phyloP scores from a whole-genome alignment of 2,113 vertebrate genomes.

The Colius striatus region DNA sequence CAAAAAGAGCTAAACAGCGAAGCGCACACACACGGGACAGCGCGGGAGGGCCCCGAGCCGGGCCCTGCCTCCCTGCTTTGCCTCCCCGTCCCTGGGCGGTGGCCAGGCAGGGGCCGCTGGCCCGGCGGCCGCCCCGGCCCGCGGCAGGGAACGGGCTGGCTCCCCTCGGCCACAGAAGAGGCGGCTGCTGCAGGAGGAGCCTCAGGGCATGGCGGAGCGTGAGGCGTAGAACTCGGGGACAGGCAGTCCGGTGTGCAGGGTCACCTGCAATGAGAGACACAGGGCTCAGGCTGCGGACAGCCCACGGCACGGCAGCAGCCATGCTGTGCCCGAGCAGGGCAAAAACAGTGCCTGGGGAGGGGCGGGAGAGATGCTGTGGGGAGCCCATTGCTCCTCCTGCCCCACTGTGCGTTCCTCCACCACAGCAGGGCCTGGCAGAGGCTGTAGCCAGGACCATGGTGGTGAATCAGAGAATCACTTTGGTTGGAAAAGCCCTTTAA shows the following conservation, averaged over 20 bases:
- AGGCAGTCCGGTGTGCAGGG: constrained; percentile 92
- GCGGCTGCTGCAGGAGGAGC: constrained; percentile 31
- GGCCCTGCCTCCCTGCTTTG: background rate
- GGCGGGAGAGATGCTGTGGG: background rate
- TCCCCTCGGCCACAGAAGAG: constrained; percentile 15
- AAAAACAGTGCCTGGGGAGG: background rate
- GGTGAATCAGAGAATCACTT: background rate
- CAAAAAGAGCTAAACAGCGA: constrained; percentile 53
- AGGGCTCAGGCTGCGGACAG: background rate
- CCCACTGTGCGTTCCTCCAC: background rate
- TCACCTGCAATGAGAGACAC: constrained; percentile 79
- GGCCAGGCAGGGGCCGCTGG: background rate
- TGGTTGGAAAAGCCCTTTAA: too few species aligned
- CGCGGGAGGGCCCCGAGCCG: background rate
- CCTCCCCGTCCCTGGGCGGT: background rate
- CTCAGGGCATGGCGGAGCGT: constrained; percentile 79
- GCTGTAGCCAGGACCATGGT: background rate
- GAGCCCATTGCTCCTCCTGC: background rate
- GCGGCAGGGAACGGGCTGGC: constrained; percentile 1
- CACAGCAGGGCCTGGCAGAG: background rate
- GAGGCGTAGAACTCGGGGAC: constrained; percentile 95
- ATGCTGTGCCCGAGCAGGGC: background rate
- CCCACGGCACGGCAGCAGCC: background rate
- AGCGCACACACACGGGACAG: constrained; percentile 47
- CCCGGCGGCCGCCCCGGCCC: background rate